A percentile compares a stretch with the other conserved stretches of the same genome.
phyloP scores from a whole-genome alignment of 1,140 invertebrate genomes.

The Pantala flavescens region DNA sequence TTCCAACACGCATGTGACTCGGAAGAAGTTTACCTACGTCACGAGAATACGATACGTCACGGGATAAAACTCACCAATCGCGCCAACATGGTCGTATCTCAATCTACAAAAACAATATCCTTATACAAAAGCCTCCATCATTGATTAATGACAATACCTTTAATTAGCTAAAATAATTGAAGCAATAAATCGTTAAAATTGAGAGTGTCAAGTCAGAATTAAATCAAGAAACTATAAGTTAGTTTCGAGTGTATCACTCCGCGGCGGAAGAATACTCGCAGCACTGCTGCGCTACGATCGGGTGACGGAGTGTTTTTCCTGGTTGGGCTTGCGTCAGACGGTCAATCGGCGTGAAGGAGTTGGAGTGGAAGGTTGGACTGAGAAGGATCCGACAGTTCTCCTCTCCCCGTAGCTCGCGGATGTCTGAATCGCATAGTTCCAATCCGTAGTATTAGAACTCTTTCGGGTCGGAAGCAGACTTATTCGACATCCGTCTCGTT shows the following conservation, averaged over 20 bases:
- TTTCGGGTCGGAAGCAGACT: not conserved
- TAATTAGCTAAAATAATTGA: too few relatives aligned
- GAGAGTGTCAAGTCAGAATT: not conserved
- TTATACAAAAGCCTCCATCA: too few relatives aligned
- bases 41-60: not conserved
- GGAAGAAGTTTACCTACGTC: not conserved
- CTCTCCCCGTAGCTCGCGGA: not conserved
- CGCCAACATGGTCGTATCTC: too few relatives aligned
- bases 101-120: too few relatives aligned
- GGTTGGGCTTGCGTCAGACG: conserved; percentile 1
- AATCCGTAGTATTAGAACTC: not conserved
- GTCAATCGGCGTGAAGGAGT: not conserved
- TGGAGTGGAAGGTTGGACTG: not conserved
- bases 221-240: not conserved
- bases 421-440: not conserved
- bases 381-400: not conserved
- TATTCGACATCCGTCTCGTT: not conserved
- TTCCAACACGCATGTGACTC: conserved; percentile 4
- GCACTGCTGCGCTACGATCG: not conserved
- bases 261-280: not conserved
- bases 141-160: too few relatives aligned
- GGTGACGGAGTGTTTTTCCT: conserved; percentile 7
- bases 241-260: not conserved
- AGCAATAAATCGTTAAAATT: too few relatives aligned
- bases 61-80: not conserved